These are phyloP conservation scores for Pseudanteris insignis DNA, from an alignment of 2,888 invertebrate genomes.

Conservation along the genomic window DNA sequence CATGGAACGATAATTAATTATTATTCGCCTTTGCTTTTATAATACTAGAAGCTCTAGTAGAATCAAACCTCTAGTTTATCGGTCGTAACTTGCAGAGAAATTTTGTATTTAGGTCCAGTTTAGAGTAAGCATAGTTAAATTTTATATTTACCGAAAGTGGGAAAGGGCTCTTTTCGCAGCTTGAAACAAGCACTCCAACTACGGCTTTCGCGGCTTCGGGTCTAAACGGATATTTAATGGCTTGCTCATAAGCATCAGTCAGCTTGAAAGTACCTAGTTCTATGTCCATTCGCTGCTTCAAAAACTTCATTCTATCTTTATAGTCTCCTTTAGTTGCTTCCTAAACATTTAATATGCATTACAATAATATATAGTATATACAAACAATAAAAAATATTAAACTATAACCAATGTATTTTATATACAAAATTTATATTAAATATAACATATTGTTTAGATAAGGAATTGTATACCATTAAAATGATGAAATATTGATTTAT, in stretches of 20 bases:
- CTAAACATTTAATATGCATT: conserved; percentile 48
- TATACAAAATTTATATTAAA: too few relatives aligned
- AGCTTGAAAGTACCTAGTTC: conserved; percentile 67
- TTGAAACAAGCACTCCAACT: conserved; percentile 73
- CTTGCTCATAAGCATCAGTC: conserved; percentile 72
- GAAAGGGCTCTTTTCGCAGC: conserved; percentile 70
- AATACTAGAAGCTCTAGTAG: too few relatives aligned
- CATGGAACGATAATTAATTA: conserved; percentile 8
- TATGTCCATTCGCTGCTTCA: conserved; percentile 65
- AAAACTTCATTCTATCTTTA: conserved; percentile 52
- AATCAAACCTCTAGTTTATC: too few relatives aligned
- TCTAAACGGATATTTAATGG: conserved; percentile 78
- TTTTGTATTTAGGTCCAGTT: neutral
- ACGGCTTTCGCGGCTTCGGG: conserved; percentile 79
- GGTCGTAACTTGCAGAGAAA: neutral
- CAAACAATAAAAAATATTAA: too few relatives aligned
- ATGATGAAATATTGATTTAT: too few relatives aligned
- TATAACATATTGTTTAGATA: too few relatives aligned
- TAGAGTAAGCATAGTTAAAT: neutral
- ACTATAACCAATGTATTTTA: too few relatives aligned
- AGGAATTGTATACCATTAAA: too few relatives aligned
- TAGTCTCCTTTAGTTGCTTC: conserved; percentile 53
- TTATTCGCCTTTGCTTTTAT: too few relatives aligned
- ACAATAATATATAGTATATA: too few relatives aligned
- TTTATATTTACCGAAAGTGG: conserved; percentile 68